These are phyloP conservation scores for Crepidodera aurea DNA, from an alignment of 2,888 invertebrate species.

Conservation along the genomic window DNA sequence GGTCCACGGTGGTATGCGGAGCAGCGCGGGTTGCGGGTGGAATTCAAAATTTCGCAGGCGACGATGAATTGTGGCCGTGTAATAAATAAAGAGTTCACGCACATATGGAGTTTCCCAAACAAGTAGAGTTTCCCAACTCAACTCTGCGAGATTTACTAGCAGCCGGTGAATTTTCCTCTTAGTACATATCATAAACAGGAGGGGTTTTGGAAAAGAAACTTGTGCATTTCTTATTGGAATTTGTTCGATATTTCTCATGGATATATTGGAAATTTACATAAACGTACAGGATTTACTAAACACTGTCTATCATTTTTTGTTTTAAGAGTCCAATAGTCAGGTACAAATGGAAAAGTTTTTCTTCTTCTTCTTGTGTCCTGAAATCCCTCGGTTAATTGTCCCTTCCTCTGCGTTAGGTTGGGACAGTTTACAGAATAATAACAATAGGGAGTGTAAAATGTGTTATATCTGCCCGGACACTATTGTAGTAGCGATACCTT, in stretches of 20 bases:
- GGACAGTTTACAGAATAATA: neutral
- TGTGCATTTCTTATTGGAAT: neutral
- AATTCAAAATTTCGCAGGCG: conserved; percentile 30
- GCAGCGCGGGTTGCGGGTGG: neutral
- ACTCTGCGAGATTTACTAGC: conserved; percentile 38
- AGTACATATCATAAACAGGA: conserved; percentile 10
- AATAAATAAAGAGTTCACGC: conserved; percentile 48
- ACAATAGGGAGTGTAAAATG: conserved; percentile 2
- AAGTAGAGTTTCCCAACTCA: conserved; percentile 34
- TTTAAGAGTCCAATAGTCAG: too few species aligned
- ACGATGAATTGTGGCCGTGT: conserved; percentile 45
- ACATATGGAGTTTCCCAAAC: conserved; percentile 46
- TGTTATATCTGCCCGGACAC: neutral
- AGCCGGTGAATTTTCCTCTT: conserved; percentile 34
- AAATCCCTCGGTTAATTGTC: too few species aligned
- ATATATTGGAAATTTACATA: too few species aligned
- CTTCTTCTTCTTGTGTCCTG: too few species aligned
- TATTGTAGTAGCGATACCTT: conserved; percentile 2
- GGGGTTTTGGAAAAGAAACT: neutral
- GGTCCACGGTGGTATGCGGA: neutral
- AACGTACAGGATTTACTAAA: too few species aligned
- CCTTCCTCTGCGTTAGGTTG: too few species aligned
- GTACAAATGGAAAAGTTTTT: too few species aligned
- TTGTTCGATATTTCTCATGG: too few species aligned
- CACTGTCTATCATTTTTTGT: too few species aligned